Base-by-base conservation (phyloP, 2,888 invertebrate species). In the Athalia cordata region DNA sequence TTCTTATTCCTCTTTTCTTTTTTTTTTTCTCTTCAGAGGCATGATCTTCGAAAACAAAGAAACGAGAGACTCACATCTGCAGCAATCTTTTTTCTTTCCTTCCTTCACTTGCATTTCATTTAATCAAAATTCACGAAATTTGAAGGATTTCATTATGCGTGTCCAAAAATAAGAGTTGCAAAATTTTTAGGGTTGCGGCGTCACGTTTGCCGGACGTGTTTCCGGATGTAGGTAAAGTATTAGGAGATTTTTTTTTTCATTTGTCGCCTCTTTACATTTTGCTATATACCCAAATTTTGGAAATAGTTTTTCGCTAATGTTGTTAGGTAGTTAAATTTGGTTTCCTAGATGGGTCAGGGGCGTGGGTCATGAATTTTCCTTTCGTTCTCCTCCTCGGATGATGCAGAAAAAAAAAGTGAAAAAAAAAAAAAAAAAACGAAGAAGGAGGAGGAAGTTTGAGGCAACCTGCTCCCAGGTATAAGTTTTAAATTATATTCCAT, bases 171-270 rank as follows among this genome's bases (percentile, higher is more conserved):
- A 5, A 8, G 15, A 5, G 13, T 29, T 52, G 68, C 9, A 68
- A 68, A 50, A 11, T 29, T 29, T 68, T 5, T 11, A n/a, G 6
- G 61, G 61, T 78, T 83, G 81, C 80, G 45, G 52, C 11, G 80
- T 81, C 85, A 86, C 85, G 87, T 84, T 83, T 82, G 76, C 67
- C 57, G 78, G 82, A 86, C 87, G 86, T 87, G 87, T 81, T 79
- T 66, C 61, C 68, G 85, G 82, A 78, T 65, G 80, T 79, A 81
- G 85, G 84, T 82, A 84, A 83, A 83, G 84, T 84, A 83, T 87
- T 87, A 86, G 77, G 72, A 75, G 66, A 74, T 72, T 61, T 50
- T 79, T 79, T 75, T 79, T 50, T 74, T 79, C 77, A 77, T 80
- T 61, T 29, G 50, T 49, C 52, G 80, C 66, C 70, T 47, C 6